Base-by-base conservation (phyloP, 35 echinoderm and acorn worm genomes). In the Ophiothrix spiculata region DNA sequence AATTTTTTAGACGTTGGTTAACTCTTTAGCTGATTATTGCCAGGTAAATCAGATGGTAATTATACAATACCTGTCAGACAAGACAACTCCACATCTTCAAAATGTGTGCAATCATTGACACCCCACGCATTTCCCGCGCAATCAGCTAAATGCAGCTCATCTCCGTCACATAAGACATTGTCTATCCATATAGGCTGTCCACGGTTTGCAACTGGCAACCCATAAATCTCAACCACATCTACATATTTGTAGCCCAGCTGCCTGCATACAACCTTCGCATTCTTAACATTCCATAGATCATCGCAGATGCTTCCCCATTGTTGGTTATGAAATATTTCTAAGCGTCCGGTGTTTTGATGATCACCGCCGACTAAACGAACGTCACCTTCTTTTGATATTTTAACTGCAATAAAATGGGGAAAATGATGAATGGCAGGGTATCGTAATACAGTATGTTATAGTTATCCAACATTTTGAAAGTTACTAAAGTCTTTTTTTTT, bases 231-330 rank as follows among this genome's bases (percentile, higher is more conserved):
- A 74, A 74, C n/a, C 64, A n/a, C 0, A 32, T 73, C 32, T 29
- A 0, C 64, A 29, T 74, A 74, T 29, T n/a, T n/a, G n/a, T n/a
- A n/a, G n/a, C 90, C 90, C 46, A 95, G 79, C 36, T 81, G 81
- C 21, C 29, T 42, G 56, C 93, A 95, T 0, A 83, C 89, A 56
- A 95, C 56, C 42, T 77, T 73, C 0, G 90, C 85, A 46, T 89
- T 82, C n/a, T 56, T 28, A 32, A 40, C 38, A 21, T 79, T 32
- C 46, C 81, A 95, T 40, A 46, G 56, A 41, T 95, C 90, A 46
- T 69, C 69, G 54, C 93, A 95, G 46, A 95, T 81, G 25, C 89
- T 91, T 28, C 93, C 93, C 93, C 93, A 95, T 32, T 92, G 84
- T 4, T 73, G 77, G 4, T 81, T 76, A 64, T 95, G 69, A 28